Evolutionary conservation across 1,140 invertebrate species (phyloP), one percentile per base, ranked within the genome.

Genomic region (Metopolophium dirhodum): DNA sequence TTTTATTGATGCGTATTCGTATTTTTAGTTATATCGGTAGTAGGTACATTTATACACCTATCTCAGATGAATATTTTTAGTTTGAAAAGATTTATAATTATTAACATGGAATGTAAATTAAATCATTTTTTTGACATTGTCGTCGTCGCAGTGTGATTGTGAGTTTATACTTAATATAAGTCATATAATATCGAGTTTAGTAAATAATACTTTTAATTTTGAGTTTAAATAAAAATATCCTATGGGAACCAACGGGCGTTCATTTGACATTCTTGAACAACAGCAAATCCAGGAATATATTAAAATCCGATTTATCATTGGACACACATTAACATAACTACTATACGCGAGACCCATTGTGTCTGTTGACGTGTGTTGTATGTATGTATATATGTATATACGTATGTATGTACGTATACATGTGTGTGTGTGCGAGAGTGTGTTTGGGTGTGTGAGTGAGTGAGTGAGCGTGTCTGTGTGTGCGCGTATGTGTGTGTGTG

Each of bases 261-360:
- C 54, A 14, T 90, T 61, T 90, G 41, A 90, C 89, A 90, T 90
- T 90, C 89, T 90, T 68, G 89, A 87, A 87, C 45, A 87, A 45
- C 89, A 30, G 54, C 89, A 68, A 90, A 90, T 90, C 89, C 89
- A 68, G 57, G 89, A 90, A 90, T 90, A 90, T 90, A 68, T 90
- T 90, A 90, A 68, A 90, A 68, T 90, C 89, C 89, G 89, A 90
- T 90, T 90, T 90, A 90, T 90, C 89, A 90, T 90, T 90, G 89
- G 89, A 68, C 89, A 57, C 51, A 89, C 88, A 90, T 90, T 90
- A 90, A 90, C 89, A 90, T 90, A 90, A 90, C 89, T 90, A 90
- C 89, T 90, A 90, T 90, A 90, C 57, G 37, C 54, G 89, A 90
- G 89, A 61, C 89, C 89, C 89, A 90, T 90, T 90, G 89, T 90